These are phyloP conservation scores for Umimayanthus kanabou DNA, from an alignment of 92 coral and sea anemone species.

Conservation along the genomic window DNA sequence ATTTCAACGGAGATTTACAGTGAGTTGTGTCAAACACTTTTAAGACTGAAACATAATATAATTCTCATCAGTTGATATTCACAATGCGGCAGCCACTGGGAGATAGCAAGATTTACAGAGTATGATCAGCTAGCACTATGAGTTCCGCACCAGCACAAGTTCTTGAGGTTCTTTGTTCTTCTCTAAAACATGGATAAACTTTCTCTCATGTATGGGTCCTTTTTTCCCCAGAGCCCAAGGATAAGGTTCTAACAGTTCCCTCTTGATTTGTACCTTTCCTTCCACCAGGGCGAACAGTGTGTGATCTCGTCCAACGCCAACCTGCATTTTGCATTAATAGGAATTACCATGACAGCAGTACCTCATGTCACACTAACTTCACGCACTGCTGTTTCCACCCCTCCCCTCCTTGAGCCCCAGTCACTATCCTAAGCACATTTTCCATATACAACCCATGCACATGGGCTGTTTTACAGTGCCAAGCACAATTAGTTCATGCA, in stretches of 20 bases:
- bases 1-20: too few relatives aligned
- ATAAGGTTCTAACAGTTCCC: constrained; percentile 85
- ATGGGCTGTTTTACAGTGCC: too few relatives aligned
- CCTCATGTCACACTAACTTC: too few relatives aligned
- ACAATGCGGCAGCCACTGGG: background rate
- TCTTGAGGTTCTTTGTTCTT: constrained; percentile 53
- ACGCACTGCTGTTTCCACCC: too few relatives aligned
- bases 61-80: too few relatives aligned
- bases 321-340: constrained; percentile 49
- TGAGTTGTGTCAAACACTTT: too few relatives aligned
- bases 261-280: constrained; percentile 81
- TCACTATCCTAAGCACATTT: too few relatives aligned
- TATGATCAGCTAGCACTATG: background rate
- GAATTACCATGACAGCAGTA: background rate
- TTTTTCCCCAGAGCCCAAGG: constrained; percentile 89
- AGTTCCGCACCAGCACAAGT: constrained; percentile 70
- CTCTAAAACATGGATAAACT: constrained; percentile 77
- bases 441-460: too few relatives aligned
- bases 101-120: background rate
- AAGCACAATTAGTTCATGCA: too few relatives aligned
- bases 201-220: constrained; percentile 86
- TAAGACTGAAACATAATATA: too few relatives aligned
- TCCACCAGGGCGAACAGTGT: constrained; percentile 86
- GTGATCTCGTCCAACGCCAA: constrained; percentile 95
- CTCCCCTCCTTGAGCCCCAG: too few relatives aligned